Conservation (phyloP, 2,888 invertebrate species). For the Drosophila neonasuta region DNA sequence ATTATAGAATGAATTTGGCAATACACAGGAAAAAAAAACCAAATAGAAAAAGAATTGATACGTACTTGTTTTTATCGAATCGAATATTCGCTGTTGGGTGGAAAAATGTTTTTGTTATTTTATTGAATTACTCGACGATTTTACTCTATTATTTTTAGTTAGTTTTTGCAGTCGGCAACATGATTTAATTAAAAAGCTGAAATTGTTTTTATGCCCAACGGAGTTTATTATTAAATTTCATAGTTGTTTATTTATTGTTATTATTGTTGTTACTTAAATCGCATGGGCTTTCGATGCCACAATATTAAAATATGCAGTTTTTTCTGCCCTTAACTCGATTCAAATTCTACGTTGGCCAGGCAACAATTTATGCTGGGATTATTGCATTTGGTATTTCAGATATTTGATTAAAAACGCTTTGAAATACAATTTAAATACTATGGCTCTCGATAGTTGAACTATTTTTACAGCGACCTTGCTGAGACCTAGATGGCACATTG, state of each 20-base stretch:
- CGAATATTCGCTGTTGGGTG: neutral
- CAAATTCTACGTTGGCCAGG: conserved; percentile 23
- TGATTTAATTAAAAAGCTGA: conserved; percentile 70
- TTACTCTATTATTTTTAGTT: conserved; percentile 12
- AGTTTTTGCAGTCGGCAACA: conserved; percentile 39
- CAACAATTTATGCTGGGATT: conserved; percentile 7
- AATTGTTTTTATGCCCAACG: conserved; percentile 47
- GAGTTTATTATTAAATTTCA: conserved; percentile 58
- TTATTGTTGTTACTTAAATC: conserved; percentile 36
- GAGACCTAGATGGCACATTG: conserved; percentile 1
- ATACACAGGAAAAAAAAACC: neutral
- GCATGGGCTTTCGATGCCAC: conserved; percentile 43
- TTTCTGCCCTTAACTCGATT: conserved; percentile 2
- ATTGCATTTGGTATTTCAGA: conserved; percentile 2
- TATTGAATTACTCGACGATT: conserved; percentile 60
- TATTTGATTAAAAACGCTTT: conserved; percentile 7
- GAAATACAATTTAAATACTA: neutral
- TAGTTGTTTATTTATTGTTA: conserved; percentile 35
- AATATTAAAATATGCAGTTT: conserved; percentile 10
- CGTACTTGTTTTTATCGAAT: conserved; percentile 1
- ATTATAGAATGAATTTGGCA: neutral
- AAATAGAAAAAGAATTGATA: neutral
- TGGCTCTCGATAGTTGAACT: neutral
- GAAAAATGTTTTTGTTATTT: conserved; percentile 45
- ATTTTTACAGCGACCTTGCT: conserved; percentile 21